phyloP scores from a whole-genome alignment of 2,888 invertebrate species.

The Drosophila lacicola region DNA sequence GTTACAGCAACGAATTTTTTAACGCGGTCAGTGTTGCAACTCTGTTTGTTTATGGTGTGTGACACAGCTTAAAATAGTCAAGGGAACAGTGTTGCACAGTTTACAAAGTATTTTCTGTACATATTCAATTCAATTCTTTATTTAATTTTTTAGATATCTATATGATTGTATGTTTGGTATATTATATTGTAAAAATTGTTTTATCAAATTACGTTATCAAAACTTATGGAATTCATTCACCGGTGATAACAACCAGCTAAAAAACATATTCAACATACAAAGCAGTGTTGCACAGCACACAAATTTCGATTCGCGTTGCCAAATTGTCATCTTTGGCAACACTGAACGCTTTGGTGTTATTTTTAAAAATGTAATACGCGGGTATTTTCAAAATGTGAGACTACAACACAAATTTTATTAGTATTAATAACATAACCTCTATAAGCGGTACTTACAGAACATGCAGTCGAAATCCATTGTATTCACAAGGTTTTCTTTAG shows the following conservation, averaged over 20 bases:
- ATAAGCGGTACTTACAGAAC: background rate
- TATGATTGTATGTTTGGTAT: no score
- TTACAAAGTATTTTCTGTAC: no score
- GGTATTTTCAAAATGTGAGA: constrained; percentile 2
- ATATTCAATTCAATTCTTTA: no score
- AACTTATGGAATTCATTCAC: no score
- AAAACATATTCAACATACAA: background rate
- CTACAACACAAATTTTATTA: constrained; percentile 14
- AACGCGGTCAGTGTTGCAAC: background rate
- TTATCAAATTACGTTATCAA: no score
- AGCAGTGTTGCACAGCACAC: background rate
- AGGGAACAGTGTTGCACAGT: background rate
- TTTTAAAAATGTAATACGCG: background rate
- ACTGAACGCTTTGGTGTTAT: background rate
- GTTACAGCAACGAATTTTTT: no score
- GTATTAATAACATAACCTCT: background rate
- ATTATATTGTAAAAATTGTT: no score
- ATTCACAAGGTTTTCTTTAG: constrained; percentile 1
- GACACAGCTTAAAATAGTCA: background rate
- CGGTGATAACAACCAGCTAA: background rate
- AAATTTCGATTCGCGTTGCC: background rate
- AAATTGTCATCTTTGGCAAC: background rate
- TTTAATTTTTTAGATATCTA: background rate
- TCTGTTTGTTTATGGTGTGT: background rate
- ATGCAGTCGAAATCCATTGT: background rate